Evolutionary conservation across 2,888 invertebrate species (phyloP), one percentile per base, ranked within the genome.

Genomic region (Drosophila paranaensis): DNA sequence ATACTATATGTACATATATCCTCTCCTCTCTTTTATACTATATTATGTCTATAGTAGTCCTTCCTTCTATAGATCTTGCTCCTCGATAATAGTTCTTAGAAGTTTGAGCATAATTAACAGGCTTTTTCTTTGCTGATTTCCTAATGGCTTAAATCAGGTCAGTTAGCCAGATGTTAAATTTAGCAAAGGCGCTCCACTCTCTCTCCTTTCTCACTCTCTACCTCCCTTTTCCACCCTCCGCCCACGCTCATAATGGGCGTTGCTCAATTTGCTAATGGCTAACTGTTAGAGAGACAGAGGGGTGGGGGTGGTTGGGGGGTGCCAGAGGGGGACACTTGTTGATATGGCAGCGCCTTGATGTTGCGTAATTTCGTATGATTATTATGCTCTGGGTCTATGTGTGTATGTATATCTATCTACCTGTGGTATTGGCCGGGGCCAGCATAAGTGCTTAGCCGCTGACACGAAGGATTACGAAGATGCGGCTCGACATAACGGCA

Each of bases 261-360:
- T 78, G 64, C 71, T 79, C 68, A 75, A 79, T 84, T 77, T 71
- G 66, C 82, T 84, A 84, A 84, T 84, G 88, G 73, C 43, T 54
- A 39, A 73, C 45, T 50, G 33, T 16, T 16, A 11, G 27, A 48
- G 30, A 8, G 33, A 10, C 30, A 8, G 30, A 6, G 30, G 2
- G 30, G 2, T 6, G 8, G 30, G 10, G 33, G 10, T 2, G 0
- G 30, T 8, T 8, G 8, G 30, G 30, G 14, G 14, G 30, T 25
- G 50, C 1, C 9, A 3, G 35, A 33, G 58, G 9, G 55, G 8
- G 53, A 14, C 55, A 84, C 88, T 77, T 84, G 84, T 88, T 84
- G 86, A 85, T 82, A 86, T 86, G 77, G 70, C 74, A 78, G 75
- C 75, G 53, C 8, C 11, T 46, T 35, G 48, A 68, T 73, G 75